Evolutionary conservation across 2,113 vertebrate species (phyloP), one percentile per base, ranked within the genome.

Genomic region (Rhinichthys klamathensis): DNA sequence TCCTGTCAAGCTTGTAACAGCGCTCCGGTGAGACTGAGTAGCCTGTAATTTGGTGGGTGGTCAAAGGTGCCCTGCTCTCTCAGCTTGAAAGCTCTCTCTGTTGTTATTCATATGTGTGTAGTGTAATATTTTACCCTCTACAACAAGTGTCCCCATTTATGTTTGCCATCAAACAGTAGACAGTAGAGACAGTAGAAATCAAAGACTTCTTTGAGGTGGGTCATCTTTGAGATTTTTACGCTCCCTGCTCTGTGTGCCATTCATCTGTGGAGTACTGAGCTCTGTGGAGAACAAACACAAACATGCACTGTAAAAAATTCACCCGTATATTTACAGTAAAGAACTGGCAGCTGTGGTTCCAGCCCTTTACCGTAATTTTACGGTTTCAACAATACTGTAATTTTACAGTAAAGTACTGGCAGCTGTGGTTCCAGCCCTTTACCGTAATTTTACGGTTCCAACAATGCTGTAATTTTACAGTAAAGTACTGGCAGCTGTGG

Each of bases 241-340:
- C 69, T 77, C 61, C 13, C 11, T 67, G 27, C 25, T 73, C 75
- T 54, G 38, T 75, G 30, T 41, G 3, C 54, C 35, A 60, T 79
- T 79, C 35, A 61, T 58, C 32, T 25, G 54, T 61, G 74, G 16
- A 76, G 13, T 27, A 76, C 15, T 41, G 21, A 61, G 58, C 49
- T 77, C 51, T 77, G 77, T 79, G 56, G 35, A 60, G 77, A 80
- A 58, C 56, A 80, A 44, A 79, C 56, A 80, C 35, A 80, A 63
- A 63, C 77, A 80, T 63, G n/a, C n/a, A n/a, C n/a, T n/a, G n/a
- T n/a, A n/a, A n/a, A n/a, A n/a, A n/a, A n/a, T n/a, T n/a, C n/a
- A n/a, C n/a, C n/a, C n/a, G n/a, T n/a, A n/a, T n/a, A n/a, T n/a
- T n/a, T n/a, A n/a, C n/a, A n/a, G n/a, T n/a, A n/a, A n/a, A n/a